Base-by-base conservation (phyloP, 2,888 invertebrate species). In the Dynastes tityus region DNA sequence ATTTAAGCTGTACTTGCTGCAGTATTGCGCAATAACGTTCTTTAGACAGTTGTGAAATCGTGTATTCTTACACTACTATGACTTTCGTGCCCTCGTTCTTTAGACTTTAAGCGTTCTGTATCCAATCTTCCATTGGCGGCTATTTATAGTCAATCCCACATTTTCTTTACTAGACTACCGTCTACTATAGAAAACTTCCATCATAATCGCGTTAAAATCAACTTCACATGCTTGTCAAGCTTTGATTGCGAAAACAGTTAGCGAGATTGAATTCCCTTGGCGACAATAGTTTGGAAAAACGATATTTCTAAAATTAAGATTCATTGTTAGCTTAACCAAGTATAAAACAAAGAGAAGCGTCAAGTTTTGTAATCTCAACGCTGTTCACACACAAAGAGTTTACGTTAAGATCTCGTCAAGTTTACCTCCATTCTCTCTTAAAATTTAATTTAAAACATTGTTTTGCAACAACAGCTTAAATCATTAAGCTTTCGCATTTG, bases 381-480 rank as follows among this genome's bases (percentile, higher is more conserved):
- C 40, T 45, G 73, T 74, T 74, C 61, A 74, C 61, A 74, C 13
- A 61, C 73, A 74, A 74, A 74, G 73, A 74, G 61, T 40, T 74
- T 40, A 49, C 32, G 61, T 74, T 45, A 63, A 74, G 73, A 74
- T 49, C 61, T 61, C 29, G 73, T 61, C 27, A 61, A 61, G 61
- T 61, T 55, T 49, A 13, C 58, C 45, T 74, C 16, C 13, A 61
- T 27, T 61, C 51, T 29, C 27, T 63, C 61, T 61, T 27, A 61
- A 45, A 74, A 74, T 74, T 74, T 74, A 74, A 74, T 74, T 74
- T 74, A 74, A 74, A 27, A 55, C 61, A 40, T 74, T 74, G 73
- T 74, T 74, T 74, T 74, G 63, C 61, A 61, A 63, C 51, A 51
- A 32, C 2, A 27, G 32, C 29, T 63, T 63, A 63, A 63, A 63